Conservation (phyloP, 2,888 invertebrate genomes). For the Philereme transversata region DNA sequence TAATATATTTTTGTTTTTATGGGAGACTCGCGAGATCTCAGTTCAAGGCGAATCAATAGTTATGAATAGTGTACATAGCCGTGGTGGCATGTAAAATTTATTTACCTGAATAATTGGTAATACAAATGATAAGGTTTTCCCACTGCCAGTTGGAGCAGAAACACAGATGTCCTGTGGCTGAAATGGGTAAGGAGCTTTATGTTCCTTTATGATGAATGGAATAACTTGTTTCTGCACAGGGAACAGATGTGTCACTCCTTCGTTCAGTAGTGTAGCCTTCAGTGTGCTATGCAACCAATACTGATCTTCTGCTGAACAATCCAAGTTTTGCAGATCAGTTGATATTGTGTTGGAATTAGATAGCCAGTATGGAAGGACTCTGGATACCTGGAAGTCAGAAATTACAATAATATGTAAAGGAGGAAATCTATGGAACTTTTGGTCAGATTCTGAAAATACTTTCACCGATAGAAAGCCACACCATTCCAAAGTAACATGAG, state of each 20-base stretch:
- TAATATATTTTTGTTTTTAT: too few species aligned
- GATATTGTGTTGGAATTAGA: slow-evolving; percentile 91
- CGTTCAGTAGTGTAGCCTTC: slow-evolving; percentile 85
- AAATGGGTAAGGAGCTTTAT: slow-evolving; percentile 83
- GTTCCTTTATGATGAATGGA: slow-evolving; percentile 88
- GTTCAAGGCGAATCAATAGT: too few species aligned
- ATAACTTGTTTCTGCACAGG: slow-evolving; percentile 93
- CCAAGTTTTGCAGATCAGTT: slow-evolving; percentile 86
- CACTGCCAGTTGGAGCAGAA: slow-evolving; percentile 98
- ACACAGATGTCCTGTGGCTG: slow-evolving; percentile 96
- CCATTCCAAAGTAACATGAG: too few species aligned
- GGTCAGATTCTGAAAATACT: too few species aligned
- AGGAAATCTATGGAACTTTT: too few species aligned
- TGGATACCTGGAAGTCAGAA: slow-evolving; percentile 84
- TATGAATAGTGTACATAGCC: too few species aligned
- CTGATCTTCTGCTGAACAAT: slow-evolving; percentile 81
- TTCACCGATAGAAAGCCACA: too few species aligned
- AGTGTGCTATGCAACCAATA: slow-evolving; percentile 86
- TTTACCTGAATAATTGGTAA: slow-evolving; percentile 92
- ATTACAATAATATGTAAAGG: neutral
- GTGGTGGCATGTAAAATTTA: too few species aligned
- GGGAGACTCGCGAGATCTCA: too few species aligned
- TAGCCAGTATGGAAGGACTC: slow-evolving; percentile 94
- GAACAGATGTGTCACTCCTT: slow-evolving; percentile 91
- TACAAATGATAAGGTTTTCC: slow-evolving; percentile 97